Base-by-base conservation (phyloP, 2,888 invertebrate genomes). In the Drosophila nr. perissopoda region DNA sequence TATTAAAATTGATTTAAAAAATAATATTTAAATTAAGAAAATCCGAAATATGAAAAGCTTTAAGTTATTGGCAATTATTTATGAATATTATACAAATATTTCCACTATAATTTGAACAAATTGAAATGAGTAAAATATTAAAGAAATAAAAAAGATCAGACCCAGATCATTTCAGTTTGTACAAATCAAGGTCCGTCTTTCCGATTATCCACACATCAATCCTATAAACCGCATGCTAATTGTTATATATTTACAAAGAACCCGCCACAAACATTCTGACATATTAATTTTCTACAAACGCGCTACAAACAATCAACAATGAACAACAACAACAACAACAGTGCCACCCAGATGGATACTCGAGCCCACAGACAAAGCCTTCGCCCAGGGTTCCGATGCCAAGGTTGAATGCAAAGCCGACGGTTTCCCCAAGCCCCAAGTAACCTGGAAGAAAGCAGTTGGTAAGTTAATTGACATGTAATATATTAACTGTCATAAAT, bases 291-390 rank as follows among this genome's bases (percentile, higher is more conserved):
- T 75, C 61, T 63, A 42, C 62, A 48, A 7, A 54, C 48, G 52
- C 31, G 59, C 18, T 48, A 25, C 51, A 38, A 60, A 29, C 45
- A 57, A 40, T 36, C 51, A 48, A 57, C 16, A 54, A 31, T 31
- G 31, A 60, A 29, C 45, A 21, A 79, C 53, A 56, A 75, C n/a
- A 60, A 29, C 45, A 21, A 79, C 73, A 83, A 91, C 91, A 98
- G 98, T 98, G 91, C 98, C 98, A 90, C 98, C 98, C 78, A 97
- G 98, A 93, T 98, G 98, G 98, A 98, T 98, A 93, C 94, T 98
- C 91, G 98, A 98, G 94, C 98, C 98, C 64, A 97, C 97, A 91
- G 98, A 98, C 93, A 97, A 98, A 94, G 98, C 98, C 90, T 98
- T 98, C 94, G 98, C 98, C 82, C 98, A 98, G 94, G 98, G 98